phyloP scores from a whole-genome alignment of 2,113 vertebrate species.

The Coturnix japonica region DNA sequence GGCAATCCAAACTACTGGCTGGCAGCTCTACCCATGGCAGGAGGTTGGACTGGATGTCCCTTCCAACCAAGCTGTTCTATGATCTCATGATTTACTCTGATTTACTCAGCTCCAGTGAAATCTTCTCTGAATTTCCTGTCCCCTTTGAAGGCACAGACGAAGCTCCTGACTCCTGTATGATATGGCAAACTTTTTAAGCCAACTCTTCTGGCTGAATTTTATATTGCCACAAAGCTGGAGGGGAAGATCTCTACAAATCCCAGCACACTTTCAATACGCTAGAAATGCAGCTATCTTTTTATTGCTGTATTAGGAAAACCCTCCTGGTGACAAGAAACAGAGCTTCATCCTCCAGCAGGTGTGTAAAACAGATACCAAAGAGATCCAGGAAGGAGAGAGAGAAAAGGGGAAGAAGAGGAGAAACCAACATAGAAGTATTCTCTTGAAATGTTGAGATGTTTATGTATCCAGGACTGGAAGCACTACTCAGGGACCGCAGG shows the following conservation, averaged over 20 bases:
- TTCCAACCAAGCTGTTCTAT: no score
- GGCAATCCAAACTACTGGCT: no score
- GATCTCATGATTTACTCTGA: neutral
- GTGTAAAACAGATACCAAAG: neutral
- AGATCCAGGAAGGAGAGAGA: neutral
- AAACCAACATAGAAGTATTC: neutral
- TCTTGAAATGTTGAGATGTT: neutral
- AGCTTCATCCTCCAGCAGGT: neutral
- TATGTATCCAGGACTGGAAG: neutral
- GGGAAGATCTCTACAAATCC: neutral
- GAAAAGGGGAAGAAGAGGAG: neutral
- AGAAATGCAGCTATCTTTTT: neutral
- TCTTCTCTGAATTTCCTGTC: neutral
- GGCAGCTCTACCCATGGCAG: no score
- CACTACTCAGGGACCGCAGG: no score
- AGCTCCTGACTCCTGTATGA: slow-evolving; percentile 5
- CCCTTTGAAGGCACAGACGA: slow-evolving; percentile 3
- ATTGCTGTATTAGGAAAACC: neutral
- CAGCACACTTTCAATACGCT: neutral
- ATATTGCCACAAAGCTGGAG: neutral
- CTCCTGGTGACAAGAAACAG: neutral
- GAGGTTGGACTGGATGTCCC: no score
- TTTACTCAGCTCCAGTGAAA: slow-evolving; percentile 24
- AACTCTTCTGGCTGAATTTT: neutral
- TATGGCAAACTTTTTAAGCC: neutral